Base-by-base conservation (phyloP, 2,113 vertebrate species). In the Cranoglanis bouderius region DNA sequence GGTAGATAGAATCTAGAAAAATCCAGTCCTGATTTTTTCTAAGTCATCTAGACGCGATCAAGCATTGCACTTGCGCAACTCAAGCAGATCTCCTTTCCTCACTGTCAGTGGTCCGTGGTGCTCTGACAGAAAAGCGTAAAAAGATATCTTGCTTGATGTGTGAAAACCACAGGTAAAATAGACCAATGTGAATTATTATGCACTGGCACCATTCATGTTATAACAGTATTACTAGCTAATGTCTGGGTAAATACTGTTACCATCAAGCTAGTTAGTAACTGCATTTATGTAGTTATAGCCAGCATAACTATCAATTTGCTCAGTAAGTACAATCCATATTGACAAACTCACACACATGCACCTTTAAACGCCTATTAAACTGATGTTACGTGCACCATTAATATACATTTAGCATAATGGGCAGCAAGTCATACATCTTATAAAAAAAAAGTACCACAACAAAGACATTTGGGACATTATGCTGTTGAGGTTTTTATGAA, bases 41-140 rank as follows among this genome's bases (percentile, higher is more conserved):
- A 6, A 63, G 38, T 65, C 40, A n/a, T 84, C 26, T 46, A 67
- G 83, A 65, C 1, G 26, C 26, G 8, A 84, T 84, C 83, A 49
- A 21, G 83, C 83, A 1, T 65, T 65, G 61, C 40, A 10, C 43
- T 84, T n/a, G 59, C 57, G 43, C 83, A 84, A 46, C 6, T 65
- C 40, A 65, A n/a, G 82, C 82, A 84, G 38, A 84, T 67, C 40
- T 84, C 14, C 61, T 49, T 84, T 49, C 29, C 59, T 51, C 61
- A n/a, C 43, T 67, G 59, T 51, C 59, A 67, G 40, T 84, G 83
- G 59, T 32, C 29, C 29, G 43, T 84, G 61, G 38, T 46, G 40
- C 38, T 65, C 40, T 84, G 40, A n/a, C 38, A 84, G 83, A 46
- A 84, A 84, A 67, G 14, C 16, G 4, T 84, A 19, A 18, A 3